Evolutionary conservation across 2,113 vertebrate genomes (phyloP).

Genomic region (Mus pahari): DNA sequence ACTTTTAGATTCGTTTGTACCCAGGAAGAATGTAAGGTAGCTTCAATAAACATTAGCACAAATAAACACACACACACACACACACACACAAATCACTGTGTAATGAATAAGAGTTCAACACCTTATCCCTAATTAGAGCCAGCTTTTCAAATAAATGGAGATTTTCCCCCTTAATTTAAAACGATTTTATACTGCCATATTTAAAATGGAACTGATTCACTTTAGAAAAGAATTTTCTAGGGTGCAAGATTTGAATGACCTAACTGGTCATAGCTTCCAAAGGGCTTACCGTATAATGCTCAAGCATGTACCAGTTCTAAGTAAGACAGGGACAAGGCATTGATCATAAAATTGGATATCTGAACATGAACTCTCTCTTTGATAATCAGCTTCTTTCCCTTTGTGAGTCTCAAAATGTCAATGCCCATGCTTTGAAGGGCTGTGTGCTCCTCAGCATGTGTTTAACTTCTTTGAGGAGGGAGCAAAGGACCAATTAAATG

Average conservation of each 20-base stretch:
- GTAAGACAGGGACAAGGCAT: not conserved
- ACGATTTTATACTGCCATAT: slow-evolving; percentile 12
- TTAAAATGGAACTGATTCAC: slow-evolving; percentile 18
- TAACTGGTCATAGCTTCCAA: not conserved
- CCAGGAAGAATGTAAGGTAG: not conserved
- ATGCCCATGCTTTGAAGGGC: not conserved
- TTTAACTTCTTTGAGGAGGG: not conserved
- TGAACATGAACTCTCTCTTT: not conserved
- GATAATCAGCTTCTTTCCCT: not conserved
- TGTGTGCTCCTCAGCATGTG: not conserved
- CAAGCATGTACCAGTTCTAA: not conserved
- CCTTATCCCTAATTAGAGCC: not conserved
- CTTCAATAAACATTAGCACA: not conserved
- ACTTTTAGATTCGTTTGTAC: not conserved
- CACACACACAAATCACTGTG: not conserved
- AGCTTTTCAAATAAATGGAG: slow-evolving; percentile 33
- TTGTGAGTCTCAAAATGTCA: not conserved
- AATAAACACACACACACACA: not conserved
- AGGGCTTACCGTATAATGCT: not conserved
- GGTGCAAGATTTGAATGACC: not conserved
- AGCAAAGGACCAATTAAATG: slow-evolving; percentile 19
- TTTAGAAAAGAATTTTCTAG: slow-evolving; percentile 28
- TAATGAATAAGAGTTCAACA: not conserved
- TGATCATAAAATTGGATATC: not conserved
- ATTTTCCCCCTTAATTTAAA: slow-evolving; percentile 1